phyloP scores from a whole-genome alignment of 1,140 invertebrate species.

The Polypedilum pembai region DNA sequence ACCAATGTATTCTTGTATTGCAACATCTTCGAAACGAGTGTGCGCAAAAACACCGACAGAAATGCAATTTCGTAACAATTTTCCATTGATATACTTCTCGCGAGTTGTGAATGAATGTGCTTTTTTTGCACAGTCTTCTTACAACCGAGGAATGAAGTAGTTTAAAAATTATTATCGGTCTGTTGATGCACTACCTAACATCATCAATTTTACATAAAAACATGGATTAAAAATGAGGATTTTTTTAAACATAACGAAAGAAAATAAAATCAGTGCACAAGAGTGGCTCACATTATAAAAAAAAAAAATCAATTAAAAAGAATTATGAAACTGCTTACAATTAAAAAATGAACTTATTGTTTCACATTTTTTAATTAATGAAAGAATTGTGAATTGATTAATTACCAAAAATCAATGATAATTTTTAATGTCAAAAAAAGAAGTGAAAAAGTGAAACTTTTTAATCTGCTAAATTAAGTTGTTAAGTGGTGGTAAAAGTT shows the following conservation, averaged over 20 bases:
- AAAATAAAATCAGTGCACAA: no score
- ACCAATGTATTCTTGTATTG: neutral
- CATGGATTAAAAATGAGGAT: neutral
- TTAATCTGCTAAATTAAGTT: no score
- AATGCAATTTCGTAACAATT: neutral
- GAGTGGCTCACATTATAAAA: no score
- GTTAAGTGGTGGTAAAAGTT: neutral
- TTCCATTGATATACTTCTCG: constrained; percentile 14
- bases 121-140: neutral
- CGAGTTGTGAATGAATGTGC: neutral
- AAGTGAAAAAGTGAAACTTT: no score
- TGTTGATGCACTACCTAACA: no score
- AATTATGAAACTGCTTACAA: no score
- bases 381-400: no score
- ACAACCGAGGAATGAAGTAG: constrained; percentile 5
- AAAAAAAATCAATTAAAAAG: no score
- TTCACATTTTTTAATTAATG: no score
- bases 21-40: constrained; percentile 6
- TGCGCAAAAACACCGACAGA: neutral
- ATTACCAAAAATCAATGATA: no score
- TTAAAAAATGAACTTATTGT: no score
- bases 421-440: no score
- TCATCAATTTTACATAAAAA: neutral
- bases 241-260: neutral
- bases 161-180: neutral